Evolutionary conservation across 2,113 vertebrate genomes (phyloP), one percentile per base, ranked within the genome.

Genomic region (Macrotus californicus): DNA sequence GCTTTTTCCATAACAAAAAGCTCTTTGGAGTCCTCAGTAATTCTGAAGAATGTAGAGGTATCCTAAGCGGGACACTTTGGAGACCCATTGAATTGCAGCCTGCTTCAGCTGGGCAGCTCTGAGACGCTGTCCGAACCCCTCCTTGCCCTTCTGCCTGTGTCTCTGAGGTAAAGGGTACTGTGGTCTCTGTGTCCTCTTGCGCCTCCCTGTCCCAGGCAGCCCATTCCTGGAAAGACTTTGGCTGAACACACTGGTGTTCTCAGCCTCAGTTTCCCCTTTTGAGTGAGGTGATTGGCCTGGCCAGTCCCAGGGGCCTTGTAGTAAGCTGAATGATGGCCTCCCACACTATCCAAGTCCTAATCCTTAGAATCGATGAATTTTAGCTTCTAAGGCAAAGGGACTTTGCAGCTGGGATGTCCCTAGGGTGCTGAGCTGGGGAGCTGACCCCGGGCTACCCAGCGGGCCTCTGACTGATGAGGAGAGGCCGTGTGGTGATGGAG

Each of bases 401-500:
- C 54, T 16, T 13, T 52, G 81, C 26, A 43, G 43, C 26, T 14
- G 16, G 39, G 80, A 8, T 22, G 56, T 24, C 54, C 52, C 54
- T 19, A 31, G 56, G 82, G 69, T 4, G 22, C 36, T 56, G 16
- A 54, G 22, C 15, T 6, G 56, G 56, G 34, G 15, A n/a, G 10
- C 22, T 1, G 43, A 22, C 7, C 24, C 59, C 18, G 9, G 16
- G 5, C 31, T 1, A 3, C 3, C 29, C 1, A 0, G 54, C 1
- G 6, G 29, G 36, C 12, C 36, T 15, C 1, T 1, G 93, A 39
- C 39, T 5, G 26, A 2, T 15, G 66, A 26, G 15, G 24, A 14
- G 48, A 15, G 70, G 24, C 70, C 1, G 6, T 1, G 22, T 1
- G 39, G 70, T 26, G 21, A 72, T 2, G 24, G 70, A 3, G 15